Conservation (phyloP, 2,888 invertebrate species). For the Syrphus vitripennis region DNA sequence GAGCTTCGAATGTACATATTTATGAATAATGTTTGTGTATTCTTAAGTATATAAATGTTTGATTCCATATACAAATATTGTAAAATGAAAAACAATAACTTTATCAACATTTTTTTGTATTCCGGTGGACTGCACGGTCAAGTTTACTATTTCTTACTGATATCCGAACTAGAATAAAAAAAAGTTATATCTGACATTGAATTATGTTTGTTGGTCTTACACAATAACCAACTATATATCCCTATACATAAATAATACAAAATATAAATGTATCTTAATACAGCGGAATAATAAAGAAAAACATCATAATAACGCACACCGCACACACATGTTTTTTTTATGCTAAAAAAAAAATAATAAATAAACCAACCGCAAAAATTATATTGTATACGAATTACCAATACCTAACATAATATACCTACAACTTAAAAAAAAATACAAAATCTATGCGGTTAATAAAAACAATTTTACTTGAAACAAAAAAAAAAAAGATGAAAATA, state of each 20-base stretch:
- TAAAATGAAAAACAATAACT: neutral
- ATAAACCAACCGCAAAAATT: constrained; percentile 1
- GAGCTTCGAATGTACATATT: too few species aligned
- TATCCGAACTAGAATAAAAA: constrained; percentile 51
- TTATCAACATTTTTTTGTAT: constrained; percentile 37
- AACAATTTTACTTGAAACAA: constrained; percentile 1
- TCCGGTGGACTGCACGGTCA: constrained; percentile 40
- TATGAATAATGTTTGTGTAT: too few species aligned
- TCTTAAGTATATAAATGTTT: too few species aligned
- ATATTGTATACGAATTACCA: neutral
- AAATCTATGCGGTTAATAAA: neutral
- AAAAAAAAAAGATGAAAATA: neutral
- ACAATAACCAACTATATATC: neutral
- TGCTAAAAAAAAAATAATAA: neutral
- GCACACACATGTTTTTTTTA: neutral
- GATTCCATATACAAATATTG: neutral
- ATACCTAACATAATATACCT: too few species aligned
- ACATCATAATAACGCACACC: neutral
- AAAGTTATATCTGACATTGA: neutral
- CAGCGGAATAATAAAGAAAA: neutral
- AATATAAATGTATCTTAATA: neutral
- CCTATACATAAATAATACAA: neutral
- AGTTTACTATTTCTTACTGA: constrained; percentile 40
- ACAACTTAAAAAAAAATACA: neutral
- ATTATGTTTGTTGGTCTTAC: neutral